Base-by-base conservation (phyloP, 2,888 invertebrate species). In the Phengaris arion region DNA sequence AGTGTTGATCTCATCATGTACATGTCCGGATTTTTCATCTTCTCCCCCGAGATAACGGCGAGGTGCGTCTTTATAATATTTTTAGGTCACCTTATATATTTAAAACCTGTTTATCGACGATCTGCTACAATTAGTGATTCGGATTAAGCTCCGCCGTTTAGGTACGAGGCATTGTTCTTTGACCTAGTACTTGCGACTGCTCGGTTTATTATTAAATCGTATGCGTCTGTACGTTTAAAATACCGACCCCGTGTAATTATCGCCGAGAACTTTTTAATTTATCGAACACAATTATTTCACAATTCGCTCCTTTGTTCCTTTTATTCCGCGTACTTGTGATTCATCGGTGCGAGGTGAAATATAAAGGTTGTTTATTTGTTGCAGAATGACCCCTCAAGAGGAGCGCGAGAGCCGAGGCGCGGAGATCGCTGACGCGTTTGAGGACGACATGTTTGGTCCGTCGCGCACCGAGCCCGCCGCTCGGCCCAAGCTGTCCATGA, bases 401-500 rank as follows among this genome's bases (percentile, higher is more conserved):
- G 93, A 93, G 87, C 90, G 93, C 81, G 93, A 93, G 87, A 88
- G 84, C 83, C 89, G 92, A 83, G 91, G 90, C 77, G 92, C 87
- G 78, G 93, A 92, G 87, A 87, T 92, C 80, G 93, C 92, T 15
- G 91, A 89, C 83, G 91, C 92, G 79, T 94, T 95, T 85, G 95
- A 95, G 86, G 95, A 95, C 88, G 96, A 96, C 90, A 96, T 96
- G 92, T 96, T 96, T 89, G 96, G 96, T 74, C 96, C 96, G 77
- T 93, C 96, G 78, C 95, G 96, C 84, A 95, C 95, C 79, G 94
- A 94, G 81, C 95, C 95, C 79, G 94, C 95, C 80, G 94, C 94
- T 80, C 91, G 95, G 81, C 96, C 96, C 82, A 95, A 96, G 88
- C 96, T 96, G 81, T 97, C 97, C 84, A 97, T 98, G 97, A 97